Conservation (phyloP, 2,888 invertebrate species). For the Phaonia tiefii region DNA sequence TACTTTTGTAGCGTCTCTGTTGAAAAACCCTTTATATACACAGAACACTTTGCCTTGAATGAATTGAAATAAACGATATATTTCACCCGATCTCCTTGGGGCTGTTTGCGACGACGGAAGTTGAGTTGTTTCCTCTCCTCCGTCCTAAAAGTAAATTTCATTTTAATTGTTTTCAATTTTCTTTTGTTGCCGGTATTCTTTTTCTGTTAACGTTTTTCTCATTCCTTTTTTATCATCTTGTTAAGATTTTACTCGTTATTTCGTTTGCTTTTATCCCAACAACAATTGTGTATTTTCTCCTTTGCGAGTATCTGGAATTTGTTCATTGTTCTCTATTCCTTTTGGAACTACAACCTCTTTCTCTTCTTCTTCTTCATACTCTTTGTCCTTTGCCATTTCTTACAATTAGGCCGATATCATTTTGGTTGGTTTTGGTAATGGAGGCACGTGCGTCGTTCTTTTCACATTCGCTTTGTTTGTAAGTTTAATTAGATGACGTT, state of each 20-base stretch:
- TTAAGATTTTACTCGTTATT: no score
- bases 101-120: not conserved
- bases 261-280: no score
- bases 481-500: not conserved
- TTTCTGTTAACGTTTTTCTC: constrained; percentile 15
- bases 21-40: no score
- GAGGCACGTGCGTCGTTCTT: not conserved
- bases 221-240: not conserved
- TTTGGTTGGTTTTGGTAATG: not conserved
- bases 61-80: no score
- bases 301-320: no score
- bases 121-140: not conserved
- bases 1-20: no score
- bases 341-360: not conserved
- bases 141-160: constrained; percentile 12
- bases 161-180: constrained; percentile 37
- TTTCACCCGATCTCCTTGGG: no score
- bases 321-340: no score
- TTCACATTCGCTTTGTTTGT: not conserved
- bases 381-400: not conserved
- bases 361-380: not conserved
- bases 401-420: not conserved
- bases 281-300: no score
- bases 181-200: constrained; percentile 13
- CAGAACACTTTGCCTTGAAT: no score